A percentile compares a stretch with the other conserved stretches of the same genome.
Conservation (phyloP, 2,797 vertebrate species). For the Mus caroli region DNA sequence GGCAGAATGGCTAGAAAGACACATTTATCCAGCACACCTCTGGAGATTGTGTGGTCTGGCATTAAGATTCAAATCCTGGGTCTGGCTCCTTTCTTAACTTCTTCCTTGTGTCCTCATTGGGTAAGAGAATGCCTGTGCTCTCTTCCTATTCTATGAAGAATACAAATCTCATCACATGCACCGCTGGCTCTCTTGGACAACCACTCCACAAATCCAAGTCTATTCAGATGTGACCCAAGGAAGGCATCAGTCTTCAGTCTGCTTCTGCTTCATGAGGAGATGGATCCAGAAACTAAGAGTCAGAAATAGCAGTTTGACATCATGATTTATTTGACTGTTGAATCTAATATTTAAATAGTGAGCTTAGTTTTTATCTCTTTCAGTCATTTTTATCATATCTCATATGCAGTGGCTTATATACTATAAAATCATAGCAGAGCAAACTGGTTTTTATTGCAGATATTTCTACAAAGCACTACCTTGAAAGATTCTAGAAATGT, state of each 20-base stretch:
- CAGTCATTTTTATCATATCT: conserved; percentile 19
- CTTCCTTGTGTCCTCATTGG: not conserved
- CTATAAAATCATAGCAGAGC: not conserved
- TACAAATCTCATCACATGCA: rapidly evolving
- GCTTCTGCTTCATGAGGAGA: not conserved
- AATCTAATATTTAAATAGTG: conserved; percentile 1
- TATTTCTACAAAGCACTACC: conserved; percentile 24
- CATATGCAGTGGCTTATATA: not conserved
- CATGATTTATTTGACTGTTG: not conserved
- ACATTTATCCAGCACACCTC: not conserved
- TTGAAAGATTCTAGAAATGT: not conserved
- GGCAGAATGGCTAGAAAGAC: not conserved
- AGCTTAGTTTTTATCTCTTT: conserved; percentile 10
- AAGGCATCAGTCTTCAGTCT: not conserved
- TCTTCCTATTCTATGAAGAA: not conserved
- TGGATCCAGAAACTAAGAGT: not conserved
- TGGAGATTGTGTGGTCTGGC: not conserved
- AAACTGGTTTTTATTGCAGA: not conserved
- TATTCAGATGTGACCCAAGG: not conserved
- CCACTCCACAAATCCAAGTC: not conserved
- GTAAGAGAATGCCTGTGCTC: not conserved
- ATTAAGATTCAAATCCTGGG: not conserved
- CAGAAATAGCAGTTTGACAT: not conserved
- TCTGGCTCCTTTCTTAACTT: not conserved
- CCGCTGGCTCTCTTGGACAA: not conserved